Percentiles rank a stretch among this genome's conserved stretches.
phyloP scores from a whole-genome alignment of 2,113 vertebrate genomes.

The Catagonus wagneri region DNA sequence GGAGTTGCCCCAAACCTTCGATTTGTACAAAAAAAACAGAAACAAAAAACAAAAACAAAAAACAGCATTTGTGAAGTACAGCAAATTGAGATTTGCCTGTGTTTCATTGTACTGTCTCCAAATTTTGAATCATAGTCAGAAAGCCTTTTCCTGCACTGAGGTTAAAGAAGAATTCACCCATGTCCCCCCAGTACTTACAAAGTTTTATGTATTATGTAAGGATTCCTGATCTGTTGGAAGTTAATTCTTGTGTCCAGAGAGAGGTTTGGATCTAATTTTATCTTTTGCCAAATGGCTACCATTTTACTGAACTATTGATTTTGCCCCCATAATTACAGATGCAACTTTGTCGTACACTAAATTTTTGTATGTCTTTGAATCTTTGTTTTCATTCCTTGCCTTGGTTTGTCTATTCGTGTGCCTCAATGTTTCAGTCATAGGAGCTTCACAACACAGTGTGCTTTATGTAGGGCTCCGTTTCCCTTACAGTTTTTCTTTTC shows the following conservation, averaged over 20 bases:
- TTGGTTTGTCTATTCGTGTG: not conserved
- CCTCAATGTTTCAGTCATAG: not conserved
- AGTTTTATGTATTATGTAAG: constrained; percentile 12
- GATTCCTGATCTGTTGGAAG: not conserved
- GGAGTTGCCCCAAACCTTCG: not conserved
- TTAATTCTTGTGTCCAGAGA: not conserved
- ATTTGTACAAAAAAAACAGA: not conserved
- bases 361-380: not conserved
- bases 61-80: not conserved
- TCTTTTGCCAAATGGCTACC: not conserved
- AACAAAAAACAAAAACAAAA: not conserved
- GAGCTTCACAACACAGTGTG: not conserved
- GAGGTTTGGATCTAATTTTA: constrained; percentile 13
- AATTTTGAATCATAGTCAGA: constrained; percentile 29
- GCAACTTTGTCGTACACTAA: not conserved
- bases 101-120: not conserved
- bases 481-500: not conserved
- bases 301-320: constrained; percentile 10
- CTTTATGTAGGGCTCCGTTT: not conserved
- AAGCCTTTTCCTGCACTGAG: not conserved
- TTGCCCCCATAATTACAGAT: not conserved
- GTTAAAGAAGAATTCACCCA: not conserved
- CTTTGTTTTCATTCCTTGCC: constrained; percentile 17
- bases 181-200: not conserved
- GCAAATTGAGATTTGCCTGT: not conserved